phyloP scores from a whole-genome alignment of 92 coral and sea anemone species.

The Nematostella vectensis region DNA sequence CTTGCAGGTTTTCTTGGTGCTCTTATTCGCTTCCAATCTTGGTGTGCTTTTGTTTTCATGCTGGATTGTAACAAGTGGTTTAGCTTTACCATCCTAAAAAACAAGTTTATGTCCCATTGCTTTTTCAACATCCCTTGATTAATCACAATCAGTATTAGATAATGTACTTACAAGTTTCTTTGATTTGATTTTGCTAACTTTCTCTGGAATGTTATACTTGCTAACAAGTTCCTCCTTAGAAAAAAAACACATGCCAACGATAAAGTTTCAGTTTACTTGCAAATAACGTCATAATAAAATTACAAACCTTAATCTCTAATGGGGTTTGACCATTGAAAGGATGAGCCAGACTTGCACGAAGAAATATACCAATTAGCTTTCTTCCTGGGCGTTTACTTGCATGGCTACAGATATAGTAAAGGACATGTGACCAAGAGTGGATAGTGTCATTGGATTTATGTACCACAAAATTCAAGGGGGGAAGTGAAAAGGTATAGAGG shows the following conservation, averaged over 20 bases:
- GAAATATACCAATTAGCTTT: constrained; percentile 11
- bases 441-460: too few species aligned
- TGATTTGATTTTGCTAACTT: constrained; percentile 40
- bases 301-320: constrained; percentile 16
- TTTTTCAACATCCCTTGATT: too few species aligned
- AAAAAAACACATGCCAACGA: constrained; percentile 6
- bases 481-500: too few species aligned
- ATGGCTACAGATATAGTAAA: background rate
- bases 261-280: too few species aligned
- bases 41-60: constrained; percentile 26
- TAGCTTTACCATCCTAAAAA: background rate
- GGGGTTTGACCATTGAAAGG: constrained; percentile 9
- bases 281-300: too few species aligned
- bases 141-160: too few species aligned
- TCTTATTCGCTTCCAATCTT: constrained; percentile 3
- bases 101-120: too few species aligned
- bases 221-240: constrained; percentile 48
- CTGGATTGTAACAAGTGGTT: constrained; percentile 24
- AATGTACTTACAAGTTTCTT: constrained; percentile 28
- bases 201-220: constrained; percentile 51
- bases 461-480: too few species aligned
- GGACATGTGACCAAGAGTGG: background rate
- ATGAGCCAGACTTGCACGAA: constrained; percentile 10
- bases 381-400: constrained; percentile 16
- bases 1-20: constrained; percentile 12